These are phyloP conservation scores for Heliconius nattereri DNA, from an alignment of 1,140 invertebrate species.

Conservation along the genomic window DNA sequence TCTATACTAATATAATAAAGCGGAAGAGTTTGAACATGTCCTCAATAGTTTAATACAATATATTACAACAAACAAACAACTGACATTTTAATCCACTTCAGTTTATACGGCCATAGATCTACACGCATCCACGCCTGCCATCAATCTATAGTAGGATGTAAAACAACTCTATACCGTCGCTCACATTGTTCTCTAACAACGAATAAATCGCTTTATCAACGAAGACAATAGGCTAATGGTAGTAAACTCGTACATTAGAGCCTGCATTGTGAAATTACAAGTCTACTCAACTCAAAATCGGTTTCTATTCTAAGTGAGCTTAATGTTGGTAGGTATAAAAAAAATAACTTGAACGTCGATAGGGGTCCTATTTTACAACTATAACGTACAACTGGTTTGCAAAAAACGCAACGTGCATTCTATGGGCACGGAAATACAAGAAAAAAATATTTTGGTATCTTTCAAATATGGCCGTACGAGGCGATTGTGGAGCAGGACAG, in stretches of 20 bases:
- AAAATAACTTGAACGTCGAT: background rate
- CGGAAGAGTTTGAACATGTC: too few relatives aligned
- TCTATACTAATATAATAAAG: too few relatives aligned
- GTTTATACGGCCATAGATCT: background rate
- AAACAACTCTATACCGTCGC: conserved; percentile 35
- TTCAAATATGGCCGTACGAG: too few relatives aligned
- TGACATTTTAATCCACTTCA: background rate
- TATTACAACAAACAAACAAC: background rate
- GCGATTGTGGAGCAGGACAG: too few relatives aligned
- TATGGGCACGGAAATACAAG: too few relatives aligned
- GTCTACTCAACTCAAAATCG: background rate
- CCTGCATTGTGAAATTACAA: conserved; percentile 2
- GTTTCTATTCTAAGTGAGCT: background rate
- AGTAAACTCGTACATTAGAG: conserved; percentile 34
- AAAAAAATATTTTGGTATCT: too few relatives aligned
- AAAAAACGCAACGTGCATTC: too few relatives aligned
- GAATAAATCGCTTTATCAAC: conserved; percentile 36
- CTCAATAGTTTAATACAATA: too few relatives aligned
- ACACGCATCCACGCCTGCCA: conserved; percentile 28
- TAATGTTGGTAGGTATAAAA: background rate
- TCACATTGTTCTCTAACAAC: conserved; percentile 35
- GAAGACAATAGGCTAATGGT: conserved; percentile 34
- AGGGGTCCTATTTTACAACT: background rate
- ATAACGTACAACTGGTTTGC: too few relatives aligned
- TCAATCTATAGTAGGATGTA: conserved; percentile 29